Evolutionary conservation across 2,797 vertebrate species (phyloP).

Genomic region (Taeniopygia guttata): DNA sequence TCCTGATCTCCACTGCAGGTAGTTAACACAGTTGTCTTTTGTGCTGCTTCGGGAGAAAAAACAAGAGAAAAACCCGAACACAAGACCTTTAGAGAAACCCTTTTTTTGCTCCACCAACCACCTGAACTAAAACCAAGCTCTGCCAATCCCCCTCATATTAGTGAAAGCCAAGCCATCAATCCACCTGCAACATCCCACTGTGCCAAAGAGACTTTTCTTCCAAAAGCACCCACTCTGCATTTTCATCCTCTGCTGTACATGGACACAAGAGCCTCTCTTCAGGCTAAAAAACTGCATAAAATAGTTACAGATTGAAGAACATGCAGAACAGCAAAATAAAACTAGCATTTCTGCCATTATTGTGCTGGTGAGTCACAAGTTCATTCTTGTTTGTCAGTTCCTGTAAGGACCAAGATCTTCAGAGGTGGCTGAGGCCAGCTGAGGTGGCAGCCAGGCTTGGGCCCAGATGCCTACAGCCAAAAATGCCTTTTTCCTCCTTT

Average conservation of each 20-base stretch:
- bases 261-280: background rate
- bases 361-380: conserved; percentile 12
- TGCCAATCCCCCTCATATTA: background rate
- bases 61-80: background rate
- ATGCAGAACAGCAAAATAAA: background rate
- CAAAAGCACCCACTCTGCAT: background rate
- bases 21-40: background rate
- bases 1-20: background rate
- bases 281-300: background rate
- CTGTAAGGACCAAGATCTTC: background rate
- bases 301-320: background rate
- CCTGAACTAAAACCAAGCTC: background rate
- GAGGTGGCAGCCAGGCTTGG: background rate
- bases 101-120: background rate
- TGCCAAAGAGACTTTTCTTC: background rate
- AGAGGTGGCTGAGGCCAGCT: background rate
- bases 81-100: background rate
- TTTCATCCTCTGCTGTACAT: background rate
- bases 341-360: background rate
- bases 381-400: conserved; percentile 26
- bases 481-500: background rate
- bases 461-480: background rate
- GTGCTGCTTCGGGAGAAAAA: background rate
- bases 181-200: background rate
- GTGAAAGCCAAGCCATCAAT: background rate